phyloP scores from a whole-genome alignment of 1,140 invertebrate species.

The Bombus huntii region DNA sequence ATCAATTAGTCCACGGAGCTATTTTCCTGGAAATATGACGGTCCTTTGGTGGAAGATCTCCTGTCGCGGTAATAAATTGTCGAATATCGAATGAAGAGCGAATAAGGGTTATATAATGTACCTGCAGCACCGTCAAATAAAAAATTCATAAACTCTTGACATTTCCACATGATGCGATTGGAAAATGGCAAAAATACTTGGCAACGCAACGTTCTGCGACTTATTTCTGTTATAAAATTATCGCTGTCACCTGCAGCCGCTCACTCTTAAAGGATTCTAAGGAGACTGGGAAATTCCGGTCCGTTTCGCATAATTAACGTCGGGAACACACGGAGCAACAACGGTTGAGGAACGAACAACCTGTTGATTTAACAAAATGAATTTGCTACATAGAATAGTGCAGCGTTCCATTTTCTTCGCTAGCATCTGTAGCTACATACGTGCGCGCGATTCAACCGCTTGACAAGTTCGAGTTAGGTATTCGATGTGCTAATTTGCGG shows the following conservation, averaged over 20 bases:
- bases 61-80: neutral
- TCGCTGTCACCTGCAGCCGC: too few relatives aligned
- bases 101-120: too few relatives aligned
- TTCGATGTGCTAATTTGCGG: constrained; percentile 48
- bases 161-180: too few relatives aligned
- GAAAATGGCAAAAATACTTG: too few relatives aligned
- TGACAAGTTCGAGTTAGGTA: constrained; percentile 44
- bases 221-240: too few relatives aligned
- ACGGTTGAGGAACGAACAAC: neutral
- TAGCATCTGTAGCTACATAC: constrained; percentile 42
- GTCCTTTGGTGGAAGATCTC: neutral
- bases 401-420: constrained; percentile 34
- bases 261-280: neutral
- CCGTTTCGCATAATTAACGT: neutral
- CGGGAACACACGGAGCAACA: neutral
- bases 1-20: neutral
- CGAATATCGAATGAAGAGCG: neutral
- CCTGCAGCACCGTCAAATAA: too few relatives aligned
- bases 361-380: constrained; percentile 44
- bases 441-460: constrained; percentile 1
- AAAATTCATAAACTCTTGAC: too few relatives aligned
- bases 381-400: constrained; percentile 21
- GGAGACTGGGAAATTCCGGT: neutral
- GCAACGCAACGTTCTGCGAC: too few relatives aligned
- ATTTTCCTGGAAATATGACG: neutral